Conservation (phyloP, 2,113 vertebrate genomes). For the Puma concolor region DNA sequence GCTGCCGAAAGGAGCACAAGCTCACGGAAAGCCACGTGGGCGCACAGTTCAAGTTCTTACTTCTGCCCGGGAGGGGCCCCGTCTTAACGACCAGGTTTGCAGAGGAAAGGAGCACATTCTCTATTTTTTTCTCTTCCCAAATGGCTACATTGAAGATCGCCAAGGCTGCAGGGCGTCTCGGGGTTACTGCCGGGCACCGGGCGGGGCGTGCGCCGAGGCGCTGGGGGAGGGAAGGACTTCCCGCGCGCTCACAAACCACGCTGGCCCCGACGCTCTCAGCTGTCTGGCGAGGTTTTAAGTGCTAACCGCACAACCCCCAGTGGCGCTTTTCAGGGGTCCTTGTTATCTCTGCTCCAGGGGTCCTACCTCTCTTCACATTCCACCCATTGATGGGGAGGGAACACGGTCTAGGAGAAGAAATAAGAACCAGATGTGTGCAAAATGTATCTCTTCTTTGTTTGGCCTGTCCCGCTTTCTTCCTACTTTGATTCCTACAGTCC, state of each 20-base stretch:
- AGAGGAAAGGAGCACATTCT: neutral
- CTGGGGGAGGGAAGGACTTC: neutral
- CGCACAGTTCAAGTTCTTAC: neutral
- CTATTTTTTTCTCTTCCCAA: neutral
- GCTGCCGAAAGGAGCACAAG: neutral
- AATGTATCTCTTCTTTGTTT: neutral
- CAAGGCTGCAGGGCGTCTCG: neutral
- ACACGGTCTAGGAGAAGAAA: neutral
- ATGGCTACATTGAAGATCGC: neutral
- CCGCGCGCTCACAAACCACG: neutral
- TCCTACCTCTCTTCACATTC: neutral
- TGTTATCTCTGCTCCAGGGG: neutral
- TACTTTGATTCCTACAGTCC: neutral
- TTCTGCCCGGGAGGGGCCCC: neutral
- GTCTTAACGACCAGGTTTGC: constrained; percentile 1
- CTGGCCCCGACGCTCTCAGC: neutral
- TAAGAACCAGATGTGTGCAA: constrained; percentile 36
- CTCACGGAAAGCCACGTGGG: neutral
- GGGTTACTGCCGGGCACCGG: constrained; percentile 86
- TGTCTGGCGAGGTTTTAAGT: neutral
- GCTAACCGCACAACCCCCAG: neutral
- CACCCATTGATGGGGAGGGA: neutral
- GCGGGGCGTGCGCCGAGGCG: neutral
- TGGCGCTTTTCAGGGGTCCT: neutral
- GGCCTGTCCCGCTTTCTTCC: neutral